Evolutionary conservation across 1,140 invertebrate species (phyloP).

Genomic region (Diabrotica virgifera): DNA sequence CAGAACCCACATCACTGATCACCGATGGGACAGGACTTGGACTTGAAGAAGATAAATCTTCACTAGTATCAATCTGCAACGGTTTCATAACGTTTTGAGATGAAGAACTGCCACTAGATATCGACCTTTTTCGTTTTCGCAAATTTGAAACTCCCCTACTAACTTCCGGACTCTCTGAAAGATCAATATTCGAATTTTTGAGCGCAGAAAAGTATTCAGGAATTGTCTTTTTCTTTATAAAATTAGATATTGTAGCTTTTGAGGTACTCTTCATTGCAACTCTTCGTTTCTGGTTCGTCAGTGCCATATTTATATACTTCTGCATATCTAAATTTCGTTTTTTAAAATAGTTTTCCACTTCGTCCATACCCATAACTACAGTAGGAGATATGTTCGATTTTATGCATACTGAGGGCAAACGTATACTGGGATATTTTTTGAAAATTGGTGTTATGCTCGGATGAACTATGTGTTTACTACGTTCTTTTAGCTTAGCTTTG

Average conservation of each 20-base stretch:
- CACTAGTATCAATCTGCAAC: neutral
- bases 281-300: no score
- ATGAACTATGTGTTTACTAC: slow-evolving; percentile 8
- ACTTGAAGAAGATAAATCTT: neutral
- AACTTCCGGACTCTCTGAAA: no score
- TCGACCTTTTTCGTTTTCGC: neutral
- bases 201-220: no score
- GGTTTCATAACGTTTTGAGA: neutral
- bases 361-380: slow-evolving; percentile 7
- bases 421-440: slow-evolving; percentile 17
- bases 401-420: slow-evolving; percentile 14
- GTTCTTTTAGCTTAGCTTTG: no score
- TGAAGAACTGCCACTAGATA: neutral
- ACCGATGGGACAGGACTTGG: neutral
- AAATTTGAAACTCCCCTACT: no score
- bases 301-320: slow-evolving; percentile 15
- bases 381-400: slow-evolving; percentile 13
- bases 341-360: slow-evolving; percentile 24
- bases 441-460: slow-evolving; percentile 17
- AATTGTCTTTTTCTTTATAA: no score
- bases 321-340: slow-evolving; percentile 21
- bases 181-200: no score
- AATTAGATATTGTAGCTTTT: no score
- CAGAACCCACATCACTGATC: slow-evolving; percentile 11
- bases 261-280: no score